Base-by-base conservation (phyloP, 1,140 invertebrate genomes). In the Tribolium madens region DNA sequence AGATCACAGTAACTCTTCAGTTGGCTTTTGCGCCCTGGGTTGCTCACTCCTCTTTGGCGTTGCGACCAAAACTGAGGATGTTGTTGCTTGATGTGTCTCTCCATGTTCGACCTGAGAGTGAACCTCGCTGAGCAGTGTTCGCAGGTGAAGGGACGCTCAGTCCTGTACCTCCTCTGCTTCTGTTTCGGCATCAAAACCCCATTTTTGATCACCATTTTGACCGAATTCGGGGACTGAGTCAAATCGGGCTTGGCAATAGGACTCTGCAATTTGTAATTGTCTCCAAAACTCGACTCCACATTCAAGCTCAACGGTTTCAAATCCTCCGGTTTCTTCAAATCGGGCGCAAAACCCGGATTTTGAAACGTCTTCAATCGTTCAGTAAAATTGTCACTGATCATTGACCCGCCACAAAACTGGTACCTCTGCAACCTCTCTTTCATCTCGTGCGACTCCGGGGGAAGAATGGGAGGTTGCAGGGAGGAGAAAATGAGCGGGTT, bases 71-170 rank as follows among this genome's bases (percentile, higher is more conserved):
- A 92, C 64, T 96, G 93, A 0, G 95, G 95, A 88, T 97, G 96
- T 81, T 97, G 96, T 80, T 97, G 95, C 84, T 97, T 97, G 0
- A 97, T 94, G 77, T 98, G 96, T 0, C 96, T 87, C 85, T 97
- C 96, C 95, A 97, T 97, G 82, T 97, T 97, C 4, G 95, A 96
- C 4, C 95, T 89, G 0, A 97, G 85, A 0, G 96, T 97, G 82
- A 98, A 98, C 53, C 94, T 89, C 0, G 95, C 95, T 0, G 94
- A 92, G 83, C 96, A 97, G 80, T 96, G 93, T 36, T 94, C 94
- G 85, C 96, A 97, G 0, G 92, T 92, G 82, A 96, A 97, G 0
- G 95, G 95, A 14, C 95, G 89, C 84, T 97, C 95, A n/a, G 95
- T 97, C 64, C 96, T 89, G 83, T 97, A 97, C 50, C 95, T 89